A percentile compares a stretch with the other conserved stretches of the same genome.
Evolutionary conservation across 2,888 invertebrate species (phyloP).

Genomic region (Pseudolycoriella hygida): DNA sequence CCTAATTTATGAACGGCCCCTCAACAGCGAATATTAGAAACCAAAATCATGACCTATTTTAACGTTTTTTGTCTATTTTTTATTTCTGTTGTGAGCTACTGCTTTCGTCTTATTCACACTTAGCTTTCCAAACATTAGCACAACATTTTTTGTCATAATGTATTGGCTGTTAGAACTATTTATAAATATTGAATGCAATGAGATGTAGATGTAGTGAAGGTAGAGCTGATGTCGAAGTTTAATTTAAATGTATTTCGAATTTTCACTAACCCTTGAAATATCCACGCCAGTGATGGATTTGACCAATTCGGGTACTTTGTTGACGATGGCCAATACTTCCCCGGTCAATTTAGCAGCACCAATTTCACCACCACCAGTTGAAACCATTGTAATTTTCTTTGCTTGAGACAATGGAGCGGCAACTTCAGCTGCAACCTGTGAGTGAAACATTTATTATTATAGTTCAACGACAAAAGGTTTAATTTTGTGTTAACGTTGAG

Average conservation of each 20-base stretch:
- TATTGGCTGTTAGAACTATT: no score
- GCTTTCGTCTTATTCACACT: no score
- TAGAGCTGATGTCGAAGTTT: no score
- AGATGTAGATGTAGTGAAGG: no score
- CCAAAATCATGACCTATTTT: no score
- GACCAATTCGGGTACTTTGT: constrained; percentile 80
- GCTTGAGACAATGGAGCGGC: constrained; percentile 88
- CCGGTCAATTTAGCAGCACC: constrained; percentile 90
- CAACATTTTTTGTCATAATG: no score
- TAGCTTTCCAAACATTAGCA: no score
- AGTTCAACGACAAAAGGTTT: constrained; percentile 2
- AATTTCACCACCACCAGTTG: constrained; percentile 75
- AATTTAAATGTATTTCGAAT: constrained; percentile 29
- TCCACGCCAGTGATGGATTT: constrained; percentile 88
- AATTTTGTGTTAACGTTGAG: neutral
- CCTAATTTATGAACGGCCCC: no score
- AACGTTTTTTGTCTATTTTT: no score
- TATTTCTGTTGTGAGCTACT: no score
- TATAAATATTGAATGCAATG: no score
- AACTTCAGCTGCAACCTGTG: constrained; percentile 86
- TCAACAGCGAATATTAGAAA: no score
- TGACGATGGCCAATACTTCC: constrained; percentile 85
- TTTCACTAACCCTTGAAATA: constrained; percentile 58
- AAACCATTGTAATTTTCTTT: constrained; percentile 93
- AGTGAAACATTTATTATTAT: constrained; percentile 1